Base-by-base conservation (phyloP, 2,797 vertebrate genomes). In the Sternotherus odoratus region DNA sequence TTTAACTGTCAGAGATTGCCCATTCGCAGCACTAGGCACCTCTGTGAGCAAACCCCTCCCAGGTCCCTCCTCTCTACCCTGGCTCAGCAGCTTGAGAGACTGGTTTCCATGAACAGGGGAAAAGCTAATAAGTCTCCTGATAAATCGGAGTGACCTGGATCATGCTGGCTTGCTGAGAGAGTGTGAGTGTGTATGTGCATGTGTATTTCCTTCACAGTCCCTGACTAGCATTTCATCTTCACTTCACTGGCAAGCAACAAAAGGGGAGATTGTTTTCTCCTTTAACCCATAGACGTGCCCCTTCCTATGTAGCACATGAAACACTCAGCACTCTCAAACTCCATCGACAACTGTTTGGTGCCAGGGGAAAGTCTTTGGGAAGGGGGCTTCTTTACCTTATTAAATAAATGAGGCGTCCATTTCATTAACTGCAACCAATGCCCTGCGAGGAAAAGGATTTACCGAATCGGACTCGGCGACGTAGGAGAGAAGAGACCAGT, bases 31-130 rank as follows among this genome's bases (percentile, higher is more conserved):
- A 24, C 69, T 69, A 49, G 21, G 57, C 72, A 39, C 51, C 87
- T 86, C 5, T 0, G 53, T 39, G 53, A 86, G 74, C 74, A 86
- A 60, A 82, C 12, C 79, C 79, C 15, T 21, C 51, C 51, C 74
- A 4, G 1, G 50, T 78, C 46, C 51, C 60, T 48, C 28, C 60
- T 75, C 75, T 60, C 80, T 57, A 19, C 12, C 0, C 57, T 0
- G 1, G 39, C 79, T 36, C 36, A 39, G 50, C 74, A 0, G 0
- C 12, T 0, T 4, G 16, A 49, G 23, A 30, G 56, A 88, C 78
- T 69, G 78, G 16, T 77, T 85, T 56, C 78, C 72, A 60, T 78
- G 51, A 81, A 24, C 90, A 63, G 56, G 30, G 43, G 7, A 28
- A 26, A 77, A 56, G 79, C 50, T 51, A 82, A 19, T 5, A 50